Evolutionary conservation across 2,113 vertebrate species (phyloP).

Genomic region (Percopsis transmontana): DNA sequence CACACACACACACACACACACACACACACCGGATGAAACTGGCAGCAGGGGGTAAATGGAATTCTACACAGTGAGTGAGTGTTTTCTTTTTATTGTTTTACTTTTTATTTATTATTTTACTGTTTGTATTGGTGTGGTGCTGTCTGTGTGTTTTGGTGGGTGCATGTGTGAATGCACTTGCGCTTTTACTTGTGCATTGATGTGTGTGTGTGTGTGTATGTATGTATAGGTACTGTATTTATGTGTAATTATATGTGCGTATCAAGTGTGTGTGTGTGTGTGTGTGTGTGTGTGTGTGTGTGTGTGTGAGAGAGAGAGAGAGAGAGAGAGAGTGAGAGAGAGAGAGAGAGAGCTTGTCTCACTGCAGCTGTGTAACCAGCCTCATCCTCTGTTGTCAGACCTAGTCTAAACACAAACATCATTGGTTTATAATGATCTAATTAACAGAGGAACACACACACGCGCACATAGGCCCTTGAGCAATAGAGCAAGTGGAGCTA

Average conservation of each 20-base stretch:
- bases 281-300: background rate
- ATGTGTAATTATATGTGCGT: background rate
- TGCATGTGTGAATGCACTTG: conserved; percentile 5
- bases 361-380: conserved; percentile 67
- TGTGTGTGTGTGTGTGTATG: conserved; percentile 18
- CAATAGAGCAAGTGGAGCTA: no score
- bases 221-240: background rate
- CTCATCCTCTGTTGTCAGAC: conserved; percentile 48
- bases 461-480: background rate
- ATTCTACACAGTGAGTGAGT: conserved; percentile 33
- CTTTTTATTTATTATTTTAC: conserved; percentile 17
- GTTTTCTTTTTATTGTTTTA: conserved; percentile 16
- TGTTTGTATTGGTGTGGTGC: conserved; percentile 19
- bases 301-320: no score
- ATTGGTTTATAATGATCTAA: conserved; percentile 67
- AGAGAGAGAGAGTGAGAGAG: no score
- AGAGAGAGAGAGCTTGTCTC: no score
- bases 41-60: conserved; percentile 38
- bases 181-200: conserved; percentile 28
- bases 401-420: conserved; percentile 68
- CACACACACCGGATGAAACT: no score
- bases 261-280: background rate
- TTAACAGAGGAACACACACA: conserved; percentile 44
- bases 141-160: conserved; percentile 17
- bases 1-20: no score